Evolutionary conservation across 2,113 vertebrate genomes (phyloP).

Genomic region (Varanus komodoensis): DNA sequence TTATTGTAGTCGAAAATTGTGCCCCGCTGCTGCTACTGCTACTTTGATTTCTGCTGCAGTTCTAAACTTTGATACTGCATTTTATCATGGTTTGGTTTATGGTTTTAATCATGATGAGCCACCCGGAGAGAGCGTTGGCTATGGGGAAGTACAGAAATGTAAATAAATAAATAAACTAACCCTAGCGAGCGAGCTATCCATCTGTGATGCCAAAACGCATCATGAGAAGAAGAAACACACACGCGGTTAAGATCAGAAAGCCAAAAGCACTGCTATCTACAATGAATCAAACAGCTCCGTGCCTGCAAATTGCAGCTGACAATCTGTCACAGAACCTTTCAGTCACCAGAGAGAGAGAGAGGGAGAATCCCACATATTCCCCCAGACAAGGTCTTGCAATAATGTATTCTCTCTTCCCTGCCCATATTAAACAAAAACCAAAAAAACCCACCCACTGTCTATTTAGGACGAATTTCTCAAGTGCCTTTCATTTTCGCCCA

Average conservation of each 20-base stretch:
- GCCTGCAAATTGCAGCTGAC: neutral
- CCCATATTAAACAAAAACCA: no score
- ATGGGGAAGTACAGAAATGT: no score
- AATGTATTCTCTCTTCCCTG: neutral
- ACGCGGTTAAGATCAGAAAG: neutral
- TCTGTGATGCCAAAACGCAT: neutral
- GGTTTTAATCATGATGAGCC: no score
- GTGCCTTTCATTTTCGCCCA: neutral
- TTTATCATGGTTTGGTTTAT: no score
- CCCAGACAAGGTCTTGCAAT: neutral
- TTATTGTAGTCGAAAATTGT: no score
- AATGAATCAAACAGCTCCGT: neutral
- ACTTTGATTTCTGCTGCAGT: no score
- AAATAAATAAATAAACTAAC: no score
- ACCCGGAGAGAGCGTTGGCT: no score
- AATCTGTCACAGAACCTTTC: conserved; percentile 15
- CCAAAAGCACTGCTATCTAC: neutral
- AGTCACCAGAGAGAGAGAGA: neutral
- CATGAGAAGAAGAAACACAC: neutral
- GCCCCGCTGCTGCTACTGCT: no score
- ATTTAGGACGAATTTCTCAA: conserved; percentile 13
- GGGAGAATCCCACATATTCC: neutral
- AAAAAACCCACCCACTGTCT: no score
- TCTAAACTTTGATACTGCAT: no score
- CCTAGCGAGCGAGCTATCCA: no score